These are phyloP conservation scores for Drosophila recens DNA, from an alignment of 2,888 invertebrate genomes.

Conservation along the genomic window DNA sequence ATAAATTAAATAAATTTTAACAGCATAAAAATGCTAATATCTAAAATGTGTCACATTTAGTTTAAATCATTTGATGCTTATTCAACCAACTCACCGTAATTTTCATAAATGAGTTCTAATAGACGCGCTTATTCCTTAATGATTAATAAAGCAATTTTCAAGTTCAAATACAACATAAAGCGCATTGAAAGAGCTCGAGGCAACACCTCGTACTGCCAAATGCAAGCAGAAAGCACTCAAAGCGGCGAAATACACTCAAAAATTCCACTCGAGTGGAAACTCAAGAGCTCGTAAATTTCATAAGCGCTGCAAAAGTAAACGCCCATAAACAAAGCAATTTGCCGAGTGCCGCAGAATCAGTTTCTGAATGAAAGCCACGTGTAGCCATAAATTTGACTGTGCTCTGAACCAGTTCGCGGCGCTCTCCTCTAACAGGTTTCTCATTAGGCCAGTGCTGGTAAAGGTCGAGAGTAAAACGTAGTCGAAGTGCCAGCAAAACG, in stretches of 20 bases:
- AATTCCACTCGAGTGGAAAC: conserved; percentile 46
- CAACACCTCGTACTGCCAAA: conserved; percentile 10
- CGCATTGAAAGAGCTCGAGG: conserved; percentile 27
- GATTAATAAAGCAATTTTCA: conserved; percentile 80
- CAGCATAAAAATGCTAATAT: background rate
- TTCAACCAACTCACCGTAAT: background rate
- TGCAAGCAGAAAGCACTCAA: conserved; percentile 27
- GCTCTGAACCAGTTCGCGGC: conserved; percentile 64
- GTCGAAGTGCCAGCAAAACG: conserved; percentile 13
- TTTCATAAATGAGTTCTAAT: conserved; percentile 25
- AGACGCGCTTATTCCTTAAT: conserved; percentile 59
- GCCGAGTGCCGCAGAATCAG: conserved; percentile 58
- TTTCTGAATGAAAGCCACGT: conserved; percentile 81
- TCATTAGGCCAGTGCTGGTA: conserved; percentile 73
- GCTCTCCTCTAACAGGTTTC: conserved; percentile 78
- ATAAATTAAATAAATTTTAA: too few relatives aligned
- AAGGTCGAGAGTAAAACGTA: conserved; percentile 6
- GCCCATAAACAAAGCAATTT: conserved; percentile 84
- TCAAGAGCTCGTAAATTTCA: conserved; percentile 73
- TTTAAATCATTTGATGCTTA: background rate
- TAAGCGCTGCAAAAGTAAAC: conserved; percentile 79
- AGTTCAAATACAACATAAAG: conserved; percentile 72
- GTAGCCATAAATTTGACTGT: conserved; percentile 71
- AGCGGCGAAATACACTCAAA: conserved; percentile 30
- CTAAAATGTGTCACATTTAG: conserved; percentile 12